Base-by-base conservation (phyloP, 2,888 invertebrate species). In the Plagodis dolabraria region DNA sequence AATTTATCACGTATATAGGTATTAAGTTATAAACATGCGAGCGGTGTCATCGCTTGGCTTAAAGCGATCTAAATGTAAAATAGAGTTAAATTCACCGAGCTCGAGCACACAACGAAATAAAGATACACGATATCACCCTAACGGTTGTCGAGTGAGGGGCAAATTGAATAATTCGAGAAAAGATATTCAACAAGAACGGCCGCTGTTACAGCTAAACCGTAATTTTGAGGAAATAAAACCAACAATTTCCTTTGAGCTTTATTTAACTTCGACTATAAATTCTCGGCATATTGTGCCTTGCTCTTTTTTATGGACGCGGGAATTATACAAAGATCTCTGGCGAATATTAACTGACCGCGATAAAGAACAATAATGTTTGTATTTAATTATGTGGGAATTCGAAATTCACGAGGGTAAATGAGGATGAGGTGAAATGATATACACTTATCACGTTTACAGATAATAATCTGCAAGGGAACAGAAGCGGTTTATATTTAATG, bases 131-230 rank as follows among this genome's bases (percentile, higher is more conserved):
- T 62, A 58, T 62, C 51, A 53, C 58, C 53, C 33, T 61, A 64
- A 62, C 58, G 56, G 60, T 55, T 65, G 67, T 63, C 57, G 58
- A 67, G 64, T 65, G 64, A 64, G 56, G 67, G 67, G 68, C 71
- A 74, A 81, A 80, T 78, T 76, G 73, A 79, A 82, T 82, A 79
- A 82, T 83, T 83, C 74, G 71, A 64, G 69, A 68, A 79, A 77
- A 77, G 70, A 73, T 79, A 78, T 80, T 77, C 72, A 67, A 71
- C 68, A 73, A 68, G 69, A 79, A 76, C 62, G 69, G 67, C 69
- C 64, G 69, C 65, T 67, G 69, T 68, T 70, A 69, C 69, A 69
- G 68, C 75, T 77, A 78, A 78, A 75, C 74, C 75, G 76, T 79
- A 78, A 83, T 83, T 83, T 76, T 68, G 68, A 68, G 63, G 72